Base-by-base conservation (phyloP, 2,888 invertebrate species). In the Tenthredo notha region DNA sequence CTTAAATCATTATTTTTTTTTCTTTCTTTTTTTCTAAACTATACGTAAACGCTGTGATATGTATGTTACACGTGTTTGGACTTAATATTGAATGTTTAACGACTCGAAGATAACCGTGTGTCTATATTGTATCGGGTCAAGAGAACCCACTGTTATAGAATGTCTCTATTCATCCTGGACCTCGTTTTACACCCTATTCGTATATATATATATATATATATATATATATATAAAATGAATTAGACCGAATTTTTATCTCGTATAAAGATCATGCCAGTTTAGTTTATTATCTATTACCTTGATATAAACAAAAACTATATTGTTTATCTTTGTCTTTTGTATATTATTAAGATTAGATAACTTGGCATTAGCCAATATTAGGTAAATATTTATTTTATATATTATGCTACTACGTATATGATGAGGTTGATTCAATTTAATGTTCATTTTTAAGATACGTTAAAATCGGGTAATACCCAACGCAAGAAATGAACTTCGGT, bases 51-150 rank as follows among this genome's bases (percentile, higher is more conserved):
- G 67, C 33, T 67, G 15, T 33, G n/a, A 37, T 15, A 67, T 10
- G 12, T 65, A 65, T 10, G 1, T 33, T 15, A 33, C 10, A 33
- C 12, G 15, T 6, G 33, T 33, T 15, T 58, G 15, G 33, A 70
- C 70, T 6, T 72, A 25, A 72, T 72, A 43, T 72, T 21, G 43
- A 40, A 72, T 43, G 21, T 72, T 72, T 0, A 72, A 72, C n/a
- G 18, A 70, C 18, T 33, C 18, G 7, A 5, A 70, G 70, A 70
- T 70, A 70, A 70, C 10, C 70, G 61, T 25, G 61, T 61, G 61
- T 61, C 61, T 61, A 61, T 61, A 61, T 25, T 61, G 25, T 61
- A 61, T 61, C 21, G 61, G 61, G 12, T 25, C 25, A 61, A 21
- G 25, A 58, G 58, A 54, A 54, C 4, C n/a, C 21, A 58, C 21